A percentile compares a stretch with the other conserved stretches of the same genome.
These are phyloP conservation scores for Oenanthe oenanthe DNA, from an alignment of 2,113 vertebrate genomes.

Conservation along the genomic window DNA sequence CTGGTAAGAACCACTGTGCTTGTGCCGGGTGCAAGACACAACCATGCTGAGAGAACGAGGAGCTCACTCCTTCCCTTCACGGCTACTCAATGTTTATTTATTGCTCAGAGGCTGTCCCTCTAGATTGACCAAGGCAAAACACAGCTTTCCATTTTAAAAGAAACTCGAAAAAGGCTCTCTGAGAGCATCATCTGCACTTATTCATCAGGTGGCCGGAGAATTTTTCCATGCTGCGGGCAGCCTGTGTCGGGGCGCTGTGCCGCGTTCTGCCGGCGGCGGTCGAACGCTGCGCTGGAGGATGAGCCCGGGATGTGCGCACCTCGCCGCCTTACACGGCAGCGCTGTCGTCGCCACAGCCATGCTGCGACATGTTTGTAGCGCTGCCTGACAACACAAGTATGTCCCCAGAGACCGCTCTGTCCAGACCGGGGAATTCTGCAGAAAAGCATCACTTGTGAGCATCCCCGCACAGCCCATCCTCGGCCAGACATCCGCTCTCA, in stretches of 20 bases:
- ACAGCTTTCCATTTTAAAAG: neutral
- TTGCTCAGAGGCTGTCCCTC: neutral
- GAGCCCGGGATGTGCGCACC: neutral
- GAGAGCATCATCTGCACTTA: neutral
- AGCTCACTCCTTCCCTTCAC: neutral
- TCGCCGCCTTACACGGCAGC: neutral
- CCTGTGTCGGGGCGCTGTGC: neutral
- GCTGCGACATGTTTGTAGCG: neutral
- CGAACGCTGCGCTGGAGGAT: accelerated
- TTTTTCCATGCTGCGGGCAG: neutral
- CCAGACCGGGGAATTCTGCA: neutral
- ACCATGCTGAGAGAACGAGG: neutral
- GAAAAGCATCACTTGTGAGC: neutral
- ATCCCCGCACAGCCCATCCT: neutral
- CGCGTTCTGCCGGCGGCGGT: neutral
- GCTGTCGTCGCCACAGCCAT: neutral
- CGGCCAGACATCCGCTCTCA: neutral
- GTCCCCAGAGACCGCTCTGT: neutral
- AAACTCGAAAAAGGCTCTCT: neutral
- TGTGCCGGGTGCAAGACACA: neutral
- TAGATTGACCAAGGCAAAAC: neutral
- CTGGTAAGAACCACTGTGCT: neutral
- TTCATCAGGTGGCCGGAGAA: neutral
- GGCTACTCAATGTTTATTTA: neutral
- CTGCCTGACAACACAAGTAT: neutral